These are phyloP conservation scores for Limnephilus lunatus DNA, from an alignment of 2,888 invertebrate genomes.

Conservation along the genomic window DNA sequence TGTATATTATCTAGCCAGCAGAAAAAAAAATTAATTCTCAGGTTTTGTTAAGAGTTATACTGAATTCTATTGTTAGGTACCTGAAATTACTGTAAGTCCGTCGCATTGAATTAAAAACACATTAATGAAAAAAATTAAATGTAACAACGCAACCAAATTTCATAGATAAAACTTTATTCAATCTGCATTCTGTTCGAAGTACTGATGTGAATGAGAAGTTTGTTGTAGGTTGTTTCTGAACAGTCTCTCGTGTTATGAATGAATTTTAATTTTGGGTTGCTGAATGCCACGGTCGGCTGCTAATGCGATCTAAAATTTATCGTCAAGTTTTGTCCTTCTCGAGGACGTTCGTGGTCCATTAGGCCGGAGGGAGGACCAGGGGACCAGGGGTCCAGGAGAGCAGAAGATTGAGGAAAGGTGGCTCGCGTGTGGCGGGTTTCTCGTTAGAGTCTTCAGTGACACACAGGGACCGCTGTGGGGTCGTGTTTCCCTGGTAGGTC, in stretches of 20 bases:
- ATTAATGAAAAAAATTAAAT: not conserved
- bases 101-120: not conserved
- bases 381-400: not conserved
- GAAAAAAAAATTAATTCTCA: too few species aligned
- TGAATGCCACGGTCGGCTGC: not conserved
- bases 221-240: not conserved
- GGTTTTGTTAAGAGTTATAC: too few species aligned
- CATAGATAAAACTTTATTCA: not conserved
- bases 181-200: not conserved
- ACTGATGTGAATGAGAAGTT: not conserved
- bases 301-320: not conserved
- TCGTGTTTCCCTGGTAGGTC: slow-evolving; percentile 36
- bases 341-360: slow-evolving; percentile 32
- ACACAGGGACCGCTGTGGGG: slow-evolving; percentile 56
- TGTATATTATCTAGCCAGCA: too few species aligned
- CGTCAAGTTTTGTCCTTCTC: not conserved
- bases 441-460: slow-evolving; percentile 57
- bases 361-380: not conserved
- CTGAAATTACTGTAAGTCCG: too few species aligned
- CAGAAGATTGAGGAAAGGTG: slow-evolving; percentile 2
- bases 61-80: too few species aligned
- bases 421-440: slow-evolving; percentile 55
- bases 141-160: too few species aligned
- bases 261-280: not conserved
- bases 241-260: not conserved